Percentiles rank a stretch among this genome's conserved stretches.
Conservation (phyloP, 1,140 invertebrate species). For the Drosophila navojoa region DNA sequence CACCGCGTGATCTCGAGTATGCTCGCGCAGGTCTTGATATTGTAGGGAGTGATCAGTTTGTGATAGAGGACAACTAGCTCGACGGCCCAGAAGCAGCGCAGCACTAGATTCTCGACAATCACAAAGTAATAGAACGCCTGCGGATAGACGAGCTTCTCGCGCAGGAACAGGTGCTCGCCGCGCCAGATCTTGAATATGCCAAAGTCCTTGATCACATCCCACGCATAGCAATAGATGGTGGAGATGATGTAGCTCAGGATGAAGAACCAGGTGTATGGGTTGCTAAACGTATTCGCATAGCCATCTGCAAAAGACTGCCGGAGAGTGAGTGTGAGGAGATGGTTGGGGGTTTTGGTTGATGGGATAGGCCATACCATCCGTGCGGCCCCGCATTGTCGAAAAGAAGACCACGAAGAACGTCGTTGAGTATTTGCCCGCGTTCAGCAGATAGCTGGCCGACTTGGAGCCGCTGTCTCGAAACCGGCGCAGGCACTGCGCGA, state of each 20-base stretch:
- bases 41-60: conserved; percentile 49
- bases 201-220: conserved; percentile 99
- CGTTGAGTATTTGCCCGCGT: conserved; percentile 93
- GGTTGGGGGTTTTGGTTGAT: background rate
- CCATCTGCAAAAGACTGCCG: conserved; percentile 84
- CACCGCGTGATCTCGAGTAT: conserved; percentile 73
- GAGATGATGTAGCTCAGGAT: conserved; percentile 89
- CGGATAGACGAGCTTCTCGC: conserved; percentile 91
- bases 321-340: conserved; percentile 29
- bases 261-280: conserved; percentile 92
- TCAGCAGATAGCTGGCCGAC: conserved; percentile 89
- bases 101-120: conserved; percentile 96
- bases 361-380: conserved; percentile 47
- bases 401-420: conserved; percentile 91
- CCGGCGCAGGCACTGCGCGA: conserved; percentile 93
- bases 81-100: conserved; percentile 96
- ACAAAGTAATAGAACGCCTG: conserved; percentile 97
- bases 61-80: conserved; percentile 92
- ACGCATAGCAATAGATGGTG: conserved; percentile 93
- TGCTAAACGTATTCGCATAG: conserved; percentile 86
- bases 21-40: conserved; percentile 54
- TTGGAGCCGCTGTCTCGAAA: conserved; percentile 86
- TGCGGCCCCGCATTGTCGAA: conserved; percentile 44
- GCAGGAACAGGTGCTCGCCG: conserved; percentile 90
- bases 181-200: conserved; percentile 93